Base-by-base conservation (phyloP, 2,797 vertebrate species). In the Lepus oiostolus region DNA sequence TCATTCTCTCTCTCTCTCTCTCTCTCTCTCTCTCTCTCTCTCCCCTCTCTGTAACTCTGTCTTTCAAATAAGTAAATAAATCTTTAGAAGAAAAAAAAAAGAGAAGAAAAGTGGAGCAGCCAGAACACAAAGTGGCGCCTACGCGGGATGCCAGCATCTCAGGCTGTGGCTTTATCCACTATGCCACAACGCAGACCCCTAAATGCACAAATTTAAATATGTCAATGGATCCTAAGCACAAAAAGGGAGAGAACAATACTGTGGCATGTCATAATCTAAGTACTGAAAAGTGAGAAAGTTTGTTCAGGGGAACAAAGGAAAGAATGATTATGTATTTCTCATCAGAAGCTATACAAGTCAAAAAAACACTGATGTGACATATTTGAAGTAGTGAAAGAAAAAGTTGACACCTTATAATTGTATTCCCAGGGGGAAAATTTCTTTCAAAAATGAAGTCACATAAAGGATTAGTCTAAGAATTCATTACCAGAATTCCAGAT, bases 391-490 rank as follows among this genome's bases (percentile, higher is more conserved):
- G 17, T 81, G 14, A 65, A 80, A 83, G 16, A 68, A 86, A 92
- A 75, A 47, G 10, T 47, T 68, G 47, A 35, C 54, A 81, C 52
- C 50, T 76, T 72, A 67, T 62, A 80, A 85, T 54, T 94, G 28
- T 77, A 90, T 38, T 81, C 60, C 21, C 26, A 35, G 81, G 10
- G 0, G 47, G 32, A 67, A 86, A 63, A 68, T 13, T 30, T n/a
- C 19, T 75, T 90, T 89, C 30, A 84, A 70, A 88, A 84, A 4
- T 79, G 52, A 93, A 35, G 17, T 52, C 26, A 91, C 86, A 95
- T 68, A 50, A 87, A 62, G 10, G 17, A 77, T 24, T n/a, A 82
- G 19, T 70, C 54, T 63, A 30, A 65, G 30, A 85, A 93, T 89
- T 89, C 62, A 85, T 21, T 93, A 30, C 65, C 8, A 26, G 26